Evolutionary conservation across 2,797 vertebrate genomes (phyloP), one percentile per base, ranked within the genome.

Genomic region (Pogonophryne albipinna): DNA sequence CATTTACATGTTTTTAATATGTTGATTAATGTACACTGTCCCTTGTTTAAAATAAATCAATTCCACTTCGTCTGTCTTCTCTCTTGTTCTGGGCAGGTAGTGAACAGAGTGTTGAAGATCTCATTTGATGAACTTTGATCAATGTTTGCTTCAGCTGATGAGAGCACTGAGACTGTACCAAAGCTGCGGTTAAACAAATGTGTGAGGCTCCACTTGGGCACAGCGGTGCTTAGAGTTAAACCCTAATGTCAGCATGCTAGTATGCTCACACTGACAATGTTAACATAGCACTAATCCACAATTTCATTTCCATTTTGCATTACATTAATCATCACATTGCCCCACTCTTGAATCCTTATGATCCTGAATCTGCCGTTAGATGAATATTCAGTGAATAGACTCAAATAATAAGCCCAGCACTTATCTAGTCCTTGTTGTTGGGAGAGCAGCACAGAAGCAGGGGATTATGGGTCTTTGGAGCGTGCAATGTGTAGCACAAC

Each of bases 391-490:
- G 45, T 1, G 44, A 64, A 53, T 23, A 60, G 42, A 27, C 34
- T 62, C 56, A 63, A 11, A 57, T 64, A 78, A 59, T 10, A 66
- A 56, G 19, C 44, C 42, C 62, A 63, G 27, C 67, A 19, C 78
- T 76, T 44, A 77, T 55, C 66, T 5, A 46, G 73, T 44, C 10
- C 27, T 78, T 14, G 45, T 55, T n/a, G 13, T 47, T 19, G 4
- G 16, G 34, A 41, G 46, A 31, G 66, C 53, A 10, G 64, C 16
- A 2, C 70, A 17, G 68, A 38, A 59, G 47, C 59, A 66, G 6
- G 6, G 68, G 41, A 57, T 53, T 51, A 59, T 74, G 79, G 58
- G 64, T 66, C 53, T 69, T n/a, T 34, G 50, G 42, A 64, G 78
- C 10, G 31, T 41, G 74, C 52, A 4, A 66, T 46, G 47, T 66